Evolutionary conservation across 2,797 vertebrate species (phyloP).

Genomic region (Gambelia wislizenii): DNA sequence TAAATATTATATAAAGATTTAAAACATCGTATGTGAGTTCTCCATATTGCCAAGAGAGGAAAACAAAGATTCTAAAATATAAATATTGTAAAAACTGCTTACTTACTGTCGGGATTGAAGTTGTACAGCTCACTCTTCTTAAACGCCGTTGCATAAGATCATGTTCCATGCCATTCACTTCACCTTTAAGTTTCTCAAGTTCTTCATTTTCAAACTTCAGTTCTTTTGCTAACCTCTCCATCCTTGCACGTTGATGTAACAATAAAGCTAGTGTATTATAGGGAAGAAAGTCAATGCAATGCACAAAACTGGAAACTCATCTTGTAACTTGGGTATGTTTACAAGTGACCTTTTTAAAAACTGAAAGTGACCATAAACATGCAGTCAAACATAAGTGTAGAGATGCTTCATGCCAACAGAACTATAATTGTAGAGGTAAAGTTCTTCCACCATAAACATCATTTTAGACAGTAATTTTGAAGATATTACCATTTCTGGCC

Average conservation of each 20-base stretch:
- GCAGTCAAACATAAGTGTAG: slow-evolving; percentile 60
- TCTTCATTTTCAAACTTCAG: slow-evolving; percentile 92
- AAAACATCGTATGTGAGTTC: background rate
- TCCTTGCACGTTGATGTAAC: slow-evolving; percentile 96
- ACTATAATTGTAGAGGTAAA: slow-evolving; percentile 38
- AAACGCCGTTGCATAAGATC: slow-evolving; percentile 96
- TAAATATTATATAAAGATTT: background rate
- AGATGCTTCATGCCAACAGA: slow-evolving; percentile 67
- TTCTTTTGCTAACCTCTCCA: slow-evolving; percentile 97
- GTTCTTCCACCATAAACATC: slow-evolving; percentile 55
- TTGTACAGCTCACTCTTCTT: slow-evolving; percentile 93
- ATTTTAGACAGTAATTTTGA: slow-evolving; percentile 60
- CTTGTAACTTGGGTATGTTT: slow-evolving; percentile 2
- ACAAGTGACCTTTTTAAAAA: slow-evolving; percentile 57
- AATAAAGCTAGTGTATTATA: slow-evolving; percentile 87
- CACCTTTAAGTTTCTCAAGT: slow-evolving; percentile 91
- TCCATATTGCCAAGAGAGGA: background rate
- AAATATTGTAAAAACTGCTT: slow-evolving; percentile 47
- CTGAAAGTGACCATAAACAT: slow-evolving; percentile 60
- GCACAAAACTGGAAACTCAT: slow-evolving; percentile 46
- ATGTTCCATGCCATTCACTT: slow-evolving; percentile 97
- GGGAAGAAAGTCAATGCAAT: slow-evolving; percentile 69
- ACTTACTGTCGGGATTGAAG: slow-evolving; percentile 93
- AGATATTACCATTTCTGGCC: slow-evolving; percentile 70
- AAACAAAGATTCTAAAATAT: background rate